Percentiles rank a stretch among this genome's conserved stretches.
These are phyloP conservation scores for Etia nguti DNA, from an alignment of 2,113 vertebrate genomes.

Conservation along the genomic window DNA sequence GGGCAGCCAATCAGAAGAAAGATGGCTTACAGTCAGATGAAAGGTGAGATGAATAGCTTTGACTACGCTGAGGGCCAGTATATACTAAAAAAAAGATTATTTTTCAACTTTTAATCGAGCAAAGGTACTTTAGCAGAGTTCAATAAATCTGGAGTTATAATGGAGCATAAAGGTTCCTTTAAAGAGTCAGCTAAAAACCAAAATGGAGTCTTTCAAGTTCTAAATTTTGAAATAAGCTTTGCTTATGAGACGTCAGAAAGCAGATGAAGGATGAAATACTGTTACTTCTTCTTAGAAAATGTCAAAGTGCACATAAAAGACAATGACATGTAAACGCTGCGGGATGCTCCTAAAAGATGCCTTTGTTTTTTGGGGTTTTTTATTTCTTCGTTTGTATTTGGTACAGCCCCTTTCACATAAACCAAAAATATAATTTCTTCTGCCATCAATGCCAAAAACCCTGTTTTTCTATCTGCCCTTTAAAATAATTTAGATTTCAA, in stretches of 20 bases:
- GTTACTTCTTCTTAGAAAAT: neutral
- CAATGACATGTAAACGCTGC: neutral
- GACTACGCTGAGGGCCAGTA: neutral
- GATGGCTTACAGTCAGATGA: neutral
- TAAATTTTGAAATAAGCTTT: neutral
- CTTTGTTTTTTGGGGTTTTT: neutral
- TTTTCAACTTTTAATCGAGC: neutral
- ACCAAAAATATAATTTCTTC: neutral
- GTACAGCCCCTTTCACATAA: neutral
- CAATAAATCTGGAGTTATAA: neutral
- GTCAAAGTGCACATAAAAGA: neutral
- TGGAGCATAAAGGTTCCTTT: neutral
- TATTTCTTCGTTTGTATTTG: neutral
- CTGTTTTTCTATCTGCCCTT: neutral
- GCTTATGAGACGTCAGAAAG: neutral
- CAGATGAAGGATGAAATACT: neutral
- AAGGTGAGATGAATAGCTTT: neutral
- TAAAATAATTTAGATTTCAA: neutral
- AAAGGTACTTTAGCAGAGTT: neutral
- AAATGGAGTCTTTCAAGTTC: neutral
- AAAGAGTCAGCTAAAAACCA: neutral
- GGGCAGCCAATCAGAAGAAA: neutral
- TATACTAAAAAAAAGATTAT: accelerated
- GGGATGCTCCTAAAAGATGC: neutral
- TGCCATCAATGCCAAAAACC: too few relatives aligned